A percentile compares a stretch with the other conserved stretches of the same genome.
phyloP scores from a whole-genome alignment of 2,113 vertebrate species.

The Suricata suricatta region DNA sequence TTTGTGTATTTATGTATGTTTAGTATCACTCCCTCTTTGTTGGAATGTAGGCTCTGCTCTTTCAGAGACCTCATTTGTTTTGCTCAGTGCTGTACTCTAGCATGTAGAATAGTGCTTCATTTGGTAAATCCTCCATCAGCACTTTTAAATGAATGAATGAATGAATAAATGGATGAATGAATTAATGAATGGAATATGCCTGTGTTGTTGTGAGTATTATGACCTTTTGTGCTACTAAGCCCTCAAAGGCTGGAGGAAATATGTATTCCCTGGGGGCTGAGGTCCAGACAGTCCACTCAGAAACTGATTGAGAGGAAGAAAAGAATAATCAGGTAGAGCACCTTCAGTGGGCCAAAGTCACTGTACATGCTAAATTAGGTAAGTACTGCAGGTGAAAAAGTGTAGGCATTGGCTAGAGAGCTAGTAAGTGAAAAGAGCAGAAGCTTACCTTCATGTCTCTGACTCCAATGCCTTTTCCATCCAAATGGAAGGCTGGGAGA shows the following conservation, averaged over 20 bases:
- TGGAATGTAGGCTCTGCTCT: background rate
- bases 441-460: background rate
- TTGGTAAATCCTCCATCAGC: background rate
- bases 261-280: background rate
- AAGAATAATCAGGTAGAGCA: background rate
- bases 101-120: background rate
- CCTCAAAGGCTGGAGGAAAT: background rate
- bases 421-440: background rate
- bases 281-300: background rate
- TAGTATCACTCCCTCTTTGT: background rate
- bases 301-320: background rate
- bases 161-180: background rate
- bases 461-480: background rate
- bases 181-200: background rate
- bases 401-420: background rate
- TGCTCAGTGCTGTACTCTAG: background rate
- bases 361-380: background rate
- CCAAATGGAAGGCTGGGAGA: background rate
- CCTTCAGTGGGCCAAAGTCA: background rate
- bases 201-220: background rate
- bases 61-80: background rate
- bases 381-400: background rate
- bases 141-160: background rate
- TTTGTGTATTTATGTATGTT: background rate
- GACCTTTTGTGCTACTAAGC: background rate